Evolutionary conservation across 2,888 invertebrate species (phyloP).

Genomic region (Auanema freiburgensis): DNA sequence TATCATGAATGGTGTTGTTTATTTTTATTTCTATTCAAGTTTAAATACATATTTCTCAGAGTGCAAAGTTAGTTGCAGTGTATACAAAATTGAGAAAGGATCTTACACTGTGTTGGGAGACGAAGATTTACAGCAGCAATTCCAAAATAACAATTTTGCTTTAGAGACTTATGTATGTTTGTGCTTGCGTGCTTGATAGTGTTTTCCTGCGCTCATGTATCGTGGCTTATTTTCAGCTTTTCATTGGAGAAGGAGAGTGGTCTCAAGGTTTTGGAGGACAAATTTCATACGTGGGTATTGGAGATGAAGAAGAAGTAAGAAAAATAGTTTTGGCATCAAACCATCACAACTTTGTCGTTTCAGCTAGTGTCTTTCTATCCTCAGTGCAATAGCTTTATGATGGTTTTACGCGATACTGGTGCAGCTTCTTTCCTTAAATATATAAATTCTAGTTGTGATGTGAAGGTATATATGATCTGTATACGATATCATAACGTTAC

Average conservation of each 20-base stretch:
- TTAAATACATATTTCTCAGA: conserved; percentile 15
- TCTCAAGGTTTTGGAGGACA: conserved; percentile 47
- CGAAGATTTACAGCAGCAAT: conserved; percentile 38
- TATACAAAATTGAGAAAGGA: conserved; percentile 43
- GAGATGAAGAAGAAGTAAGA: conserved; percentile 49
- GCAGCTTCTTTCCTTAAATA: conserved; percentile 59
- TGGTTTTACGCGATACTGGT: conserved; percentile 55
- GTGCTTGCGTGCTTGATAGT: not conserved
- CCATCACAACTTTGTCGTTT: too few species aligned
- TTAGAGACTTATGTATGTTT: conserved; percentile 30
- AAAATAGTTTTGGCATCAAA: too few species aligned
- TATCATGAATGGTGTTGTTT: conserved; percentile 5
- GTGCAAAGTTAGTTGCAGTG: conserved; percentile 24
- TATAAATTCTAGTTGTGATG: conserved; percentile 39
- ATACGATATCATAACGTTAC: conserved; percentile 36
- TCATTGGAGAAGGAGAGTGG: conserved; percentile 44
- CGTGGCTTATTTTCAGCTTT: conserved; percentile 42
- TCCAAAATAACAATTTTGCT: conserved; percentile 29
- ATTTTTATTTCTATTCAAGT: not conserved
- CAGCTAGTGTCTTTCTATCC: conserved; percentile 26
- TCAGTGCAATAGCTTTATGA: conserved; percentile 35
- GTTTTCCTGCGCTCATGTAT: too few species aligned
- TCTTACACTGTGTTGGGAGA: conserved; percentile 51
- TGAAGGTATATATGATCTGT: conserved; percentile 31
- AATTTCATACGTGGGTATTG: conserved; percentile 47